phyloP scores from a whole-genome alignment of 1,140 invertebrate genomes.

The Platorchestia sp. region DNA sequence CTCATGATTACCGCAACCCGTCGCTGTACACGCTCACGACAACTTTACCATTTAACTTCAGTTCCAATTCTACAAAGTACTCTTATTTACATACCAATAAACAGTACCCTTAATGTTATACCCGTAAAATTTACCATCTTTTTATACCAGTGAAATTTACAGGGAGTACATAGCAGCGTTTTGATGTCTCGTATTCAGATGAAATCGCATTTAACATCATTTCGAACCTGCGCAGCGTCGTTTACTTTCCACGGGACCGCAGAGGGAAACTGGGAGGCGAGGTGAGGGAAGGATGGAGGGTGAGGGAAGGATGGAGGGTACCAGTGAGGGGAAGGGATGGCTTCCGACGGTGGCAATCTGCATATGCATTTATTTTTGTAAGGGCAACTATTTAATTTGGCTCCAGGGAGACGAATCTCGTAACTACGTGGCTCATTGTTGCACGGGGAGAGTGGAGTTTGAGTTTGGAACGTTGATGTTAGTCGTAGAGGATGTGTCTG shows the following conservation, averaged over 20 bases:
- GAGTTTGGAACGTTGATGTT: background rate
- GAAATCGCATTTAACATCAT: no score
- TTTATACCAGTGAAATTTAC: no score
- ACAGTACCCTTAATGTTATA: no score
- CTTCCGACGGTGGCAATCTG: constrained; percentile 19
- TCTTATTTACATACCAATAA: no score
- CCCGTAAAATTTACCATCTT: no score
- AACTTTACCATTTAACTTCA: no score
- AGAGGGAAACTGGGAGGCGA: background rate
- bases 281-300: background rate
- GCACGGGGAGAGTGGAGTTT: background rate
- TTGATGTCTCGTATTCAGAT: no score
- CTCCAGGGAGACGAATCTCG: constrained; percentile 51
- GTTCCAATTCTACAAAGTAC: no score
- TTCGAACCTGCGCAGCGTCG: background rate
- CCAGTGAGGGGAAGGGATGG: background rate
- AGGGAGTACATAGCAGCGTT: no score
- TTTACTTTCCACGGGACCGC: background rate
- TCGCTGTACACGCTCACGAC: no score
- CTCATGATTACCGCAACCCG: no score
- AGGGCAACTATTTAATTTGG: constrained; percentile 55
- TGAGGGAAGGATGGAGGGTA: background rate
- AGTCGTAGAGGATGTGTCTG: background rate
- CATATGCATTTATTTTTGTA: constrained; percentile 56
- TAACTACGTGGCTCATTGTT: constrained; percentile 54